Evolutionary conservation across 2,888 invertebrate genomes (phyloP), one percentile per base, ranked within the genome.

Genomic region (Caenorhabditis sinica): DNA sequence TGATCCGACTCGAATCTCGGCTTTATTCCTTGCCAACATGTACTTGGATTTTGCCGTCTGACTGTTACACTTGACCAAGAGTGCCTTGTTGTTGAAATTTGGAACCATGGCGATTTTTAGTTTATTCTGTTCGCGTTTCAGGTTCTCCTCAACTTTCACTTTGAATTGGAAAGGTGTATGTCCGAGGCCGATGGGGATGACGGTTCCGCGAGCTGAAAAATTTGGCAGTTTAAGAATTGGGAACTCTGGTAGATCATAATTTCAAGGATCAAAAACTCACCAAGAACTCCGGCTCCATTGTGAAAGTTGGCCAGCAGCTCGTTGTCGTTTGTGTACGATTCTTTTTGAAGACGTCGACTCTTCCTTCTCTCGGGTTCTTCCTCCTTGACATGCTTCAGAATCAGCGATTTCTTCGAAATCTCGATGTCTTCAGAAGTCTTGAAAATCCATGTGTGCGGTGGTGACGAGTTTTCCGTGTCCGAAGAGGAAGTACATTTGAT

Each of bases 21-120:
- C 23, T n/a, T n/a, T 4, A 4, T 53, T 13, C n/a, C 17, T 15
- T 2, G 25, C 28, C 30, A 36, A 15, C 20, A 17, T 9, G 58
- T 28, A 13, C 33, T 61, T 36, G n/a, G 33, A 13, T 36, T 36
- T 36, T n/a, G 33, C n/a, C 33, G 33, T 36, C 20, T 33, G 61
- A n/a, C n/a, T 53, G 11, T 28, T 20, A 40, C 5, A 49, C 20
- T 25, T 49, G 45, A 28, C 30, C 66, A n/a, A n/a, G n/a, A n/a
- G n/a, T n/a, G n/a, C n/a, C n/a, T n/a, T n/a, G n/a, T 30, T 30
- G 15, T 15, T 58, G 30, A 45, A 72, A 20, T 28, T 28, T 0
- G 49, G 61, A 20, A 45, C 30, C 80, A 80, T 80, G 30, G 72
- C 73, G 65, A 80, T 80, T 17, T 45, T 53, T 28, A 80, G 36